These are phyloP conservation scores for Netelia fuscicornis DNA, from an alignment of 2,888 invertebrate species.

Conservation along the genomic window DNA sequence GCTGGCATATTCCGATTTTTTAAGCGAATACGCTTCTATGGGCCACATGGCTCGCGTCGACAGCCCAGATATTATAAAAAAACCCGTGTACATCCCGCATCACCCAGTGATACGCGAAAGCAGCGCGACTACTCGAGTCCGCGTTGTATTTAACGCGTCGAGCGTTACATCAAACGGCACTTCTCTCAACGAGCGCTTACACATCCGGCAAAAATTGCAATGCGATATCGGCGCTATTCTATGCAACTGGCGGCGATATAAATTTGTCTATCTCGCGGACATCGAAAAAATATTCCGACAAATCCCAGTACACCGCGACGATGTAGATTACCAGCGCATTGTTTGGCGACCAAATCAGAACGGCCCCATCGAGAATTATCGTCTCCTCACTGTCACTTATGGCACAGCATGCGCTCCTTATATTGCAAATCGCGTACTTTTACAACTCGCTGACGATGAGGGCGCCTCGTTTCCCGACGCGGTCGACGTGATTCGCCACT, in stretches of 20 bases:
- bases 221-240: constrained; percentile 33
- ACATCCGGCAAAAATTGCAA: constrained; percentile 51
- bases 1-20: constrained; percentile 61
- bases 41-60: constrained; percentile 62
- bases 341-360: constrained; percentile 53
- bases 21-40: constrained; percentile 60
- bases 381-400: constrained; percentile 61
- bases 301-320: constrained; percentile 49
- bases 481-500: constrained; percentile 46
- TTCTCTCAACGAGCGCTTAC: constrained; percentile 53
- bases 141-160: constrained; percentile 42
- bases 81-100: constrained; percentile 31
- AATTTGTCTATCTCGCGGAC: constrained; percentile 62
- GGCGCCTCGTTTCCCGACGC: constrained; percentile 61
- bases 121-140: constrained; percentile 54
- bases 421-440: constrained; percentile 67
- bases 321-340: constrained; percentile 63
- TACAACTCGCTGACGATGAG: constrained; percentile 67
- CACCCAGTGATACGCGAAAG: constrained; percentile 49
- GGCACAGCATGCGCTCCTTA: constrained; percentile 70
- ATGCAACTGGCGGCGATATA: constrained; percentile 51
- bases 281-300: constrained; percentile 66
- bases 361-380: constrained; percentile 30
- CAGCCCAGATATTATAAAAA: not conserved
- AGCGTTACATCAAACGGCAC: constrained; percentile 21